Percentiles rank a stretch among this genome's conserved stretches.
Conservation (phyloP, 2,113 vertebrate species). For the Misgurnus mizolepis region DNA sequence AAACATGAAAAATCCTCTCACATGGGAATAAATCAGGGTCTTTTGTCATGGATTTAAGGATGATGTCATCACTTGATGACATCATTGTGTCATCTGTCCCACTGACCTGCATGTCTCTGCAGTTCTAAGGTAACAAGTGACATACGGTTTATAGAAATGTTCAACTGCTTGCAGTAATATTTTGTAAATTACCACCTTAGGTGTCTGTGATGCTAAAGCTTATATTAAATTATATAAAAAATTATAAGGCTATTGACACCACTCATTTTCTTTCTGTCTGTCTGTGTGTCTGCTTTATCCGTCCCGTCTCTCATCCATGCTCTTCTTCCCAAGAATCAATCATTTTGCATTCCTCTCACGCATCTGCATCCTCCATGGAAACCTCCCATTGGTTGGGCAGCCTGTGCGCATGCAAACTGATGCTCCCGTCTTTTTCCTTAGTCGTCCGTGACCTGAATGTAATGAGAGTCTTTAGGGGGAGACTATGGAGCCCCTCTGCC, state of each 20-base stretch:
- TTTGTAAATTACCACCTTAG: not conserved
- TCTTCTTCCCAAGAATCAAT: not conserved
- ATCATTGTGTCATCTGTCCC: conserved; percentile 7
- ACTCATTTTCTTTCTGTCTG: not conserved
- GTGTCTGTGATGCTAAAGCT: not conserved
- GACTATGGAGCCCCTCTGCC: conserved; percentile 7
- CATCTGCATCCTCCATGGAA: conserved; percentile 32
- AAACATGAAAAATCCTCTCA: not conserved
- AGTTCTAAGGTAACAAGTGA: not conserved
- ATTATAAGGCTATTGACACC: too few relatives aligned
- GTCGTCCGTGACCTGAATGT: conserved; percentile 43
- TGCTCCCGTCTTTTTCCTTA: conserved; percentile 11
- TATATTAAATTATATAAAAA: too few relatives aligned
- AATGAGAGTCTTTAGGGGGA: conserved; percentile 24
- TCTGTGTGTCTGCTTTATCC: not conserved
- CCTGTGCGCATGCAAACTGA: not conserved
- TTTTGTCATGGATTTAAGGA: not conserved
- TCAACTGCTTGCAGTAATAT: not conserved
- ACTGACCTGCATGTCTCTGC: conserved; percentile 4
- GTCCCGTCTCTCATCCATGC: not conserved
- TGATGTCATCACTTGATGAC: not conserved
- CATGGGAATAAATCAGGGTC: not conserved
- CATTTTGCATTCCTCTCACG: conserved; percentile 39
- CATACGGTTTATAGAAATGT: not conserved
- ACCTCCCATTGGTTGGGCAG: conserved; percentile 22